Evolutionary conservation across 2,797 vertebrate genomes (phyloP).

Genomic region (Sebastes vulpes): DNA sequence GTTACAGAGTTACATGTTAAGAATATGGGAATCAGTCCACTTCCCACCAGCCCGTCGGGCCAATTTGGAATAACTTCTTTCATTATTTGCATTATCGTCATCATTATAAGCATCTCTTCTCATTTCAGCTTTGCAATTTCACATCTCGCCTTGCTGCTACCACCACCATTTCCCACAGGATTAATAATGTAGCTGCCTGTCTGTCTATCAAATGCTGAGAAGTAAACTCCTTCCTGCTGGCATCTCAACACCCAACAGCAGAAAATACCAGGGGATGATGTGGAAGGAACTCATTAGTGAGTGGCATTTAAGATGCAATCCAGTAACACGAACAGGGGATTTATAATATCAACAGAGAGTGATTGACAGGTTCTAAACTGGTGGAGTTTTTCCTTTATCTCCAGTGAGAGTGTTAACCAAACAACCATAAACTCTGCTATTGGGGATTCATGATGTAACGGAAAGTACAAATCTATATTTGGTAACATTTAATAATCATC

Average conservation of each 20-base stretch:
- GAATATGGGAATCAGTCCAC: not conserved
- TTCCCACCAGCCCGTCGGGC: not conserved
- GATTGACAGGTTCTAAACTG: conserved; percentile 59
- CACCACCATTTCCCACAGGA: conserved; percentile 44
- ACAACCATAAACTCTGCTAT: conserved; percentile 29
- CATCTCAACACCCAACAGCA: conserved; percentile 40
- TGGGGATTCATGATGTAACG: conserved; percentile 30
- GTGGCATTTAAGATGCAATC: conserved; percentile 70
- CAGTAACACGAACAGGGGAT: conserved; percentile 55
- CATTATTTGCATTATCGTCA: conserved; percentile 36
- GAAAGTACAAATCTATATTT: conserved; percentile 47
- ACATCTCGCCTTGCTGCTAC: conserved; percentile 25
- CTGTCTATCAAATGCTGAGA: conserved; percentile 35
- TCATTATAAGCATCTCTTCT: conserved; percentile 8
- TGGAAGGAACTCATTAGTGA: conserved; percentile 64
- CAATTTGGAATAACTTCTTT: conserved; percentile 14
- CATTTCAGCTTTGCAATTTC: conserved; percentile 28
- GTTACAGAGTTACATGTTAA: conserved; percentile 6
- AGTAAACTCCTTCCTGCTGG: conserved; percentile 49
- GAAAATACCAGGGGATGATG: conserved; percentile 62
- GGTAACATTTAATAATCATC: conserved; percentile 41
- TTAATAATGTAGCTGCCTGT: conserved; percentile 49
- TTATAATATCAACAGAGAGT: conserved; percentile 60
- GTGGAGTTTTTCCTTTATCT: conserved; percentile 34
- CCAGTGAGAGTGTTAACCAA: conserved; percentile 31